Evolutionary conservation across 2,797 vertebrate species (phyloP).

Genomic region (Hirundo rustica): DNA sequence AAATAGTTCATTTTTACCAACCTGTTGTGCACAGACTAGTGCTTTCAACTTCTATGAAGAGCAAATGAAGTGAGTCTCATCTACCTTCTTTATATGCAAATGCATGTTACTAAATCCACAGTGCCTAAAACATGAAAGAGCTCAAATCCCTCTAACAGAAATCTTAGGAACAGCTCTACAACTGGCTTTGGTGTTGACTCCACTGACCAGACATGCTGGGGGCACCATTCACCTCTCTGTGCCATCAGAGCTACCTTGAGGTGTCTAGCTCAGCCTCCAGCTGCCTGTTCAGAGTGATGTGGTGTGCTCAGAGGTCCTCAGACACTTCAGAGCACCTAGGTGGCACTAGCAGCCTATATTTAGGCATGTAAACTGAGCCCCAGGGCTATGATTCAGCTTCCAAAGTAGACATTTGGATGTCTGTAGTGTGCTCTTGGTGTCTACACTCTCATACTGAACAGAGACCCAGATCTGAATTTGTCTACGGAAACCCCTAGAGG

Average conservation of each 20-base stretch:
- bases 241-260: background rate
- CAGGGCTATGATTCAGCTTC: background rate
- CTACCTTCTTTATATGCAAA: background rate
- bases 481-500: too few species aligned
- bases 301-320: background rate
- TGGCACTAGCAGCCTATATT: conserved; percentile 16
- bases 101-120: background rate
- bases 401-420: background rate
- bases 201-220: background rate
- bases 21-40: background rate
- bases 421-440: background rate
- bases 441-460: background rate
- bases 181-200: background rate
- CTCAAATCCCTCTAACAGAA: background rate
- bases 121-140: background rate
- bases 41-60: conserved; percentile 4
- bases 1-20: background rate
- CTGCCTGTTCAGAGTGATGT: background rate
- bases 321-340: background rate
- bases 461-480: background rate
- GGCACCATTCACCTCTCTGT: background rate
- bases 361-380: background rate
- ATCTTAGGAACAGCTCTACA: background rate
- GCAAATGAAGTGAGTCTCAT: background rate
- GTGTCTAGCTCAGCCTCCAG: background rate